Percentiles rank a stretch among this genome's conserved stretches.
Evolutionary conservation across 2,113 vertebrate species (phyloP).

Genomic region (Lamprologus speciosus): DNA sequence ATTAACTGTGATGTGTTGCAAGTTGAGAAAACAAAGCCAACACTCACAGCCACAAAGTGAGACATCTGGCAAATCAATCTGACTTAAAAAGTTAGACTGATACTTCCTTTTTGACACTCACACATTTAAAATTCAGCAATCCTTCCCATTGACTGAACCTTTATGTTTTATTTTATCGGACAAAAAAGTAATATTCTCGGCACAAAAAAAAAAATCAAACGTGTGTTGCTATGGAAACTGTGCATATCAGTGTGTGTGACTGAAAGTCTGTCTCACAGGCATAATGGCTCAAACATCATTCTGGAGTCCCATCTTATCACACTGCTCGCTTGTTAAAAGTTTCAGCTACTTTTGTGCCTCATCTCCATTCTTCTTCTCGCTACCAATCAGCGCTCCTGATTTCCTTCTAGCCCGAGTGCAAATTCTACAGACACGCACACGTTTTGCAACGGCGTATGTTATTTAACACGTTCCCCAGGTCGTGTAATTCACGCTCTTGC

Average conservation of each 20-base stretch:
- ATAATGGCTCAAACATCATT: conserved; percentile 63
- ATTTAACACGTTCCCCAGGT: not conserved
- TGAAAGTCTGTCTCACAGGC: conserved; percentile 73
- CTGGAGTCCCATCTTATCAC: conserved; percentile 52
- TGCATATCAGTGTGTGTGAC: conserved; percentile 62
- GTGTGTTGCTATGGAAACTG: conserved; percentile 87
- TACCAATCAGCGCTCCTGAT: conserved; percentile 16
- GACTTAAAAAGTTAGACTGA: not conserved
- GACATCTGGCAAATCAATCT: not conserved
- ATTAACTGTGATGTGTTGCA: not conserved
- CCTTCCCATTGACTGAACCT: not conserved
- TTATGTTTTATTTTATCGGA: not conserved
- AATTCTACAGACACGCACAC: not conserved
- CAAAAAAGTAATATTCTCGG: conserved; percentile 56
- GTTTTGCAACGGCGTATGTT: not conserved
- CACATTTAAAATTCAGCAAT: not conserved
- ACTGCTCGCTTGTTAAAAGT: conserved; percentile 44
- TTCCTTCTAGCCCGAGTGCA: not conserved
- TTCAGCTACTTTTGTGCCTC: conserved; percentile 23
- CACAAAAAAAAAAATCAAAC: conserved; percentile 58
- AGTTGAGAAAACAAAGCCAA: not conserved
- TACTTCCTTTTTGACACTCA: not conserved
- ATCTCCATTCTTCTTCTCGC: conserved; percentile 7
- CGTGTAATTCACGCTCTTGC: not conserved
- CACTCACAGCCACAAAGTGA: not conserved